These are phyloP conservation scores for Pedetes capensis DNA, from an alignment of 2,113 vertebrate species.

Conservation along the genomic window DNA sequence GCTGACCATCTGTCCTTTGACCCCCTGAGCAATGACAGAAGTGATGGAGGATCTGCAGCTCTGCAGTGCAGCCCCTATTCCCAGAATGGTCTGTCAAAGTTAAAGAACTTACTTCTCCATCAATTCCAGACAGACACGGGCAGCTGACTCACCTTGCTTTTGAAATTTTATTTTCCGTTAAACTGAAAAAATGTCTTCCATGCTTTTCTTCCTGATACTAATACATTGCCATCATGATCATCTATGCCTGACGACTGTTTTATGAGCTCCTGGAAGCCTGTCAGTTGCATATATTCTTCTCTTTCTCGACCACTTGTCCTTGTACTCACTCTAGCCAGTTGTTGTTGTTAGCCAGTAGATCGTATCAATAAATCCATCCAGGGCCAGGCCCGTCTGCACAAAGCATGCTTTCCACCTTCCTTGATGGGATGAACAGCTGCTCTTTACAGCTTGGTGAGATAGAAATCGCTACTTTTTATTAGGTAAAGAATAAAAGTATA, in stretches of 20 bases:
- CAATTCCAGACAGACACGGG: neutral
- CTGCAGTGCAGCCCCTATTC: neutral
- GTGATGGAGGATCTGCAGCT: neutral
- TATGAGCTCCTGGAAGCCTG: slow-evolving; percentile 40
- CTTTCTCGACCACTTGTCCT: neutral
- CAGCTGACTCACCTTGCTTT: slow-evolving; percentile 14
- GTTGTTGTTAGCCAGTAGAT: too few relatives aligned
- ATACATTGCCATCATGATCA: neutral
- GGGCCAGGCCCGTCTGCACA: neutral
- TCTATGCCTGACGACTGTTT: neutral
- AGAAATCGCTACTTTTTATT: slow-evolving; percentile 34
- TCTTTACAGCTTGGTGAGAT: neutral
- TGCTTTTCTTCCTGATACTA: neutral
- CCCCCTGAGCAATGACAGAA: neutral
- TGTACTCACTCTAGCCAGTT: neutral
- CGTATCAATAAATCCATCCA: slow-evolving; percentile 51
- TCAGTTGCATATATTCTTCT: neutral
- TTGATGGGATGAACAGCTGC: neutral
- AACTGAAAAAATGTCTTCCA: slow-evolving; percentile 51
- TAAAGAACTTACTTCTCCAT: neutral
- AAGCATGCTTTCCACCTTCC: neutral
- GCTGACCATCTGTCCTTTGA: neutral
- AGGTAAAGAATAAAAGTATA: neutral
- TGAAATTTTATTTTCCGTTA: slow-evolving; percentile 43
- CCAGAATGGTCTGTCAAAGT: neutral